phyloP scores from a whole-genome alignment of 2,113 vertebrate species.

The Fregata magnificens region DNA sequence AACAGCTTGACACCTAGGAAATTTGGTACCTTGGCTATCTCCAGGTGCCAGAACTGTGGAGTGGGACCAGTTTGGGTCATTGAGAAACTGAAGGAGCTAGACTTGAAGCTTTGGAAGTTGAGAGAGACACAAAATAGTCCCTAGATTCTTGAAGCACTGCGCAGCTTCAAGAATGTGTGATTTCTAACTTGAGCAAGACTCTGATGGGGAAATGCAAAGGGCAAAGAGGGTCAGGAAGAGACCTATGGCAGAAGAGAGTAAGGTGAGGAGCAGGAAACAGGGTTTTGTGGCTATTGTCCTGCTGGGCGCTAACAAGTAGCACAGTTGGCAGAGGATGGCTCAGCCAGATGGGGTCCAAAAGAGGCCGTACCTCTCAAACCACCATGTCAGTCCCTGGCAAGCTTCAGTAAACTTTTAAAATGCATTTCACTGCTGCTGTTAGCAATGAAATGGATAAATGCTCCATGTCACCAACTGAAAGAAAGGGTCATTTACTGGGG shows the following conservation, averaged over 20 bases:
- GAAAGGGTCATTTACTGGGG: background rate
- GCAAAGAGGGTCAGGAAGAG: background rate
- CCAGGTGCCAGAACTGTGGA: background rate
- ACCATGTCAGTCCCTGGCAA: background rate
- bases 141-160: rapidly evolving
- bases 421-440: background rate
- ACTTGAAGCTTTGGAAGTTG: background rate
- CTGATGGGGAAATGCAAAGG: background rate
- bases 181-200: background rate
- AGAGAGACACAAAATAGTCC: background rate
- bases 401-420: background rate
- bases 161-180: rapidly evolving
- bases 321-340: background rate
- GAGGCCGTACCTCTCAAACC: background rate
- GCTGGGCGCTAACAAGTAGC: background rate
- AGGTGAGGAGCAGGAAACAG: background rate
- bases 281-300: background rate
- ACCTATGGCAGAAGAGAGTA: background rate
- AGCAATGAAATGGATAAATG: background rate
- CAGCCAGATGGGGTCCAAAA: rapidly evolving
- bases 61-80: rapidly evolving
- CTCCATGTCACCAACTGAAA: background rate
- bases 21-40: background rate
- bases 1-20: background rate
- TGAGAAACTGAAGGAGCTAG: background rate